These are phyloP conservation scores for Drosophila arizonae DNA, from an alignment of 1,140 invertebrate genomes.

Conservation along the genomic window DNA sequence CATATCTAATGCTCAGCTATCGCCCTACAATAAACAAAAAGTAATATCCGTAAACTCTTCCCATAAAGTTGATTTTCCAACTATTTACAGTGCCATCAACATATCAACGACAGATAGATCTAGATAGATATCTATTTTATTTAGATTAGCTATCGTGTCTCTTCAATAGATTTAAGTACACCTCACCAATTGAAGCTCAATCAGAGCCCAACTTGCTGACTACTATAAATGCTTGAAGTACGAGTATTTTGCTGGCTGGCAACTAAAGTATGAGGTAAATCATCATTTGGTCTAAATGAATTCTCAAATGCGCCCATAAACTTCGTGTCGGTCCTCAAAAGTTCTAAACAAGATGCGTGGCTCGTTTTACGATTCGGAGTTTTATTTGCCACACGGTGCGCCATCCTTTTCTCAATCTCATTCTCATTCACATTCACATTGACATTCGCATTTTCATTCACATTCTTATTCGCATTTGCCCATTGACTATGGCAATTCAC, in stretches of 20 bases:
- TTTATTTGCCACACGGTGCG: constrained; percentile 57
- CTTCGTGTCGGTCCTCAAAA: constrained; percentile 40
- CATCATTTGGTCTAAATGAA: constrained; percentile 37
- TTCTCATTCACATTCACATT: constrained; percentile 21
- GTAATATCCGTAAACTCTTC: too few species aligned
- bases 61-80: background rate
- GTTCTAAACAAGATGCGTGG: constrained; percentile 48
- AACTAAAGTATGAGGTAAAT: constrained; percentile 19
- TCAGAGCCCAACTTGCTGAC: constrained; percentile 16
- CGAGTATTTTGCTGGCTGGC: background rate
- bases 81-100: background rate
- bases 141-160: too few species aligned
- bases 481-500: constrained; percentile 24
- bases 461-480: constrained; percentile 9
- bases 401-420: constrained; percentile 18
- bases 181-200: constrained; percentile 21
- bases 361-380: constrained; percentile 50
- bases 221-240: constrained; percentile 10
- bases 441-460: background rate
- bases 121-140: background rate
- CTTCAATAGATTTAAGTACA: constrained; percentile 3
- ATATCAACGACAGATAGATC: background rate
- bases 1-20: too few species aligned
- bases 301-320: constrained; percentile 55
- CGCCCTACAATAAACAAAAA: too few species aligned